Conservation (phyloP, 2,797 vertebrate genomes). For the Adelosebastes latens region DNA sequence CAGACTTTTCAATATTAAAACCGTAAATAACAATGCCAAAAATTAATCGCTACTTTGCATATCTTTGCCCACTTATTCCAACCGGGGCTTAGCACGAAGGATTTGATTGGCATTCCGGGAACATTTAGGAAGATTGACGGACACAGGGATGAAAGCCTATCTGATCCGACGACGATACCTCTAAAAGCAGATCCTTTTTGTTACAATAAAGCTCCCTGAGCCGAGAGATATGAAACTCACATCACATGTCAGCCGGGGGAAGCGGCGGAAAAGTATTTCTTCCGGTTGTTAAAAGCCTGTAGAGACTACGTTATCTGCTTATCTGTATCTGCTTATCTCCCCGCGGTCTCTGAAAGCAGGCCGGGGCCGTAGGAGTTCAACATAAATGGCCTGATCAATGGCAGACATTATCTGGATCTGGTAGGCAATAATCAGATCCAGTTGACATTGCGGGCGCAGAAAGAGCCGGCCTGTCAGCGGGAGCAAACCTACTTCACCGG, state of each 20-base stretch:
- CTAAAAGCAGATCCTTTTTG: constrained; percentile 64
- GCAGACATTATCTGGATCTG: constrained; percentile 81
- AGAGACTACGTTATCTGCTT: constrained; percentile 77
- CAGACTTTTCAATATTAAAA: constrained; percentile 49
- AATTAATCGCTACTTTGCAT: constrained; percentile 17
- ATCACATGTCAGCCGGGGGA: constrained; percentile 54
- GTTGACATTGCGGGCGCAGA: constrained; percentile 57
- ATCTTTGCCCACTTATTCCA: constrained; percentile 30
- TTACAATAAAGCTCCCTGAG: constrained; percentile 60
- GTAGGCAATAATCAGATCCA: constrained; percentile 79
- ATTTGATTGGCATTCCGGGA: constrained; percentile 41
- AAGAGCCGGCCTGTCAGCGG: constrained; percentile 65
- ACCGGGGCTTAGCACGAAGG: constrained; percentile 27
- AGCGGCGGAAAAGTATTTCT: constrained; percentile 52
- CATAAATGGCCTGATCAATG: constrained; percentile 80
- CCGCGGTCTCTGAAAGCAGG: constrained; percentile 68
- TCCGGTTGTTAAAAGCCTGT: constrained; percentile 75
- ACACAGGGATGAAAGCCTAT: constrained; percentile 48
- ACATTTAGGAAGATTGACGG: constrained; percentile 46
- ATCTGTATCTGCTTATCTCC: constrained; percentile 76
- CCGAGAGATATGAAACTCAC: constrained; percentile 65
- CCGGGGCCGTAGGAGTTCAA: constrained; percentile 64
- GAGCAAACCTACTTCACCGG: constrained; percentile 49
- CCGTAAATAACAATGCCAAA: constrained; percentile 47
- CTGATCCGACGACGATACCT: constrained; percentile 46